Percentiles rank a stretch among this genome's conserved stretches.
These are phyloP conservation scores for Platysternon megacephalum DNA, from an alignment of 2,113 vertebrate species.

Conservation along the genomic window DNA sequence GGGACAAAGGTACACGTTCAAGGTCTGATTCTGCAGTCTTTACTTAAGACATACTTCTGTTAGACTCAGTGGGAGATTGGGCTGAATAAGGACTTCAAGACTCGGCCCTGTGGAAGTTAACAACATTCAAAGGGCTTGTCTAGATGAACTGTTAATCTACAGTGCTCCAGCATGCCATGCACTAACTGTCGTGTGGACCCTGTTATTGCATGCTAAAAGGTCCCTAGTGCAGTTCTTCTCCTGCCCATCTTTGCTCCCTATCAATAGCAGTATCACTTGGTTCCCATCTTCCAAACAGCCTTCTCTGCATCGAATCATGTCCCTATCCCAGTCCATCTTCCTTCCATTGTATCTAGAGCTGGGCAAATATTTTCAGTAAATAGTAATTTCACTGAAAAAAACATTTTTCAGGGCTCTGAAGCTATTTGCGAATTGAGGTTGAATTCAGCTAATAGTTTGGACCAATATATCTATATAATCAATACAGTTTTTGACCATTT, in stretches of 20 bases:
- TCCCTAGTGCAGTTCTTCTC: background rate
- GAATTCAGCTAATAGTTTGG: background rate
- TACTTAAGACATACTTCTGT: background rate
- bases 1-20: background rate
- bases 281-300: background rate
- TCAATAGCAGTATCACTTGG: background rate
- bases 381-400: background rate
- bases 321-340: background rate
- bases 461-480: background rate
- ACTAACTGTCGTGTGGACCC: background rate
- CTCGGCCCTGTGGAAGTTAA: background rate
- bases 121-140: background rate
- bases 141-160: background rate
- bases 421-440: background rate
- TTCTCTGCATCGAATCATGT: background rate
- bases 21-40: background rate
- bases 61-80: rapidly evolving
- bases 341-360: background rate
- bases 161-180: background rate
- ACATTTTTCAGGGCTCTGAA: background rate
- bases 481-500: background rate
- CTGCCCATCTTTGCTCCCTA: background rate
- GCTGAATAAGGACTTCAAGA: rapidly evolving
- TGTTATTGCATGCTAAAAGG: too few species aligned
- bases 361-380: background rate